These are phyloP conservation scores for Allobates femoralis DNA, from an alignment of 2,797 vertebrate genomes.

Conservation along the genomic window DNA sequence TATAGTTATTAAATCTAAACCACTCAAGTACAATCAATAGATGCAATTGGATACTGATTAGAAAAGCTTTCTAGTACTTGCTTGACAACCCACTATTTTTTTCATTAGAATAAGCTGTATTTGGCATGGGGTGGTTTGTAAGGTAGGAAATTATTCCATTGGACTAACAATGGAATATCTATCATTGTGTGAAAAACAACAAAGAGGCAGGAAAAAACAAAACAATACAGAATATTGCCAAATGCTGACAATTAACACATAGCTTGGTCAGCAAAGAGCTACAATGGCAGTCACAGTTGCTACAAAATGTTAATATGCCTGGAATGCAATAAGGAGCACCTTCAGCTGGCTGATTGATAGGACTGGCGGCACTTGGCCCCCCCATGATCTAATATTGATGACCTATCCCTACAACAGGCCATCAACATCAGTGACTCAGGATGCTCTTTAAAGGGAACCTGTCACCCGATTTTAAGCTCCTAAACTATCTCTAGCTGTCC, in stretches of 20 bases:
- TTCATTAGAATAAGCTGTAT: conserved; percentile 18
- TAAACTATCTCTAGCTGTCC: too few species aligned
- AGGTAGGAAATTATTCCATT: too few species aligned
- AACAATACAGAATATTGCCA: too few species aligned
- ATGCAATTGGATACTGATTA: conserved; percentile 28
- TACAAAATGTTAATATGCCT: neutral
- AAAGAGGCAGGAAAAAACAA: neutral
- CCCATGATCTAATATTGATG: neutral
- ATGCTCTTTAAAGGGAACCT: too few species aligned
- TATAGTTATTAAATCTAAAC: conserved; percentile 46
- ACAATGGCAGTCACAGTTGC: neutral
- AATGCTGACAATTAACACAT: too few species aligned
- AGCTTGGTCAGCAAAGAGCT: neutral
- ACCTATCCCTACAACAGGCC: neutral
- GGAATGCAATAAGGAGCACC: too few species aligned
- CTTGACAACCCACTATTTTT: conserved; percentile 20
- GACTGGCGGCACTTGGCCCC: neutral
- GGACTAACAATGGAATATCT: neutral
- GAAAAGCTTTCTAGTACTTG: conserved; percentile 11
- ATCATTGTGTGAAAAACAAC: neutral
- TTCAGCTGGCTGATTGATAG: neutral
- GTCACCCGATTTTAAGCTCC: too few species aligned
- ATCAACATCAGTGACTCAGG: neutral
- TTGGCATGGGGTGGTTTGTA: too few species aligned
- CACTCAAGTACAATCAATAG: conserved; percentile 41